Base-by-base conservation (phyloP, 2,113 vertebrate species). In the Elaphurus davidianus region DNA sequence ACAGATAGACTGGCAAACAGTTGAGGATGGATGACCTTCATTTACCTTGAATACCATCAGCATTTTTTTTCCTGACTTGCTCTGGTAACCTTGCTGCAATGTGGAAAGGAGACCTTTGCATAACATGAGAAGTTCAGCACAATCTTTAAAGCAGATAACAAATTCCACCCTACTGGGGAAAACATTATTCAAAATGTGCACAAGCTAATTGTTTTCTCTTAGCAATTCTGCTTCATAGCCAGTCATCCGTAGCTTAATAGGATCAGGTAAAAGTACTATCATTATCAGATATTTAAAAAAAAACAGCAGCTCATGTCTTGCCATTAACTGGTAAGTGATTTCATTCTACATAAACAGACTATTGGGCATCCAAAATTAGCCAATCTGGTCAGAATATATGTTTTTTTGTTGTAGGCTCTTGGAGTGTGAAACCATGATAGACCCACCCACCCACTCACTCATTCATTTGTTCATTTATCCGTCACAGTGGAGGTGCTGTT, bases 301-400 rank as follows among this genome's bases (percentile, higher is more conserved):
- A 47, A 54, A 55, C 76, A 28, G 76, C 14, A 59, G 47, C 6
- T 60, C n/a, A 0, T 36, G 13, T 36, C 15, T 91, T 59, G 88
- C 21, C n/a, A 52, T 87, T 84, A 96, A 21, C 27, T 90, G 45
- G 30, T 47, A 90, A 91, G 33, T 36, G 47, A 57, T 84, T 95
- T 94, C 17, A 30, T 62, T 96, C 94, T 92, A 40, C 21, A 23
- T 64, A 57, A 92, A 87, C 23, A 86, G 64, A 76, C 28, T 54
- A 19, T 2, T 33, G 33, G 23, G 3, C 40, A 43, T 43, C 27
- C 47, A 43, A 9, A 28, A 23, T 76, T 71, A 79, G 10, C 7
- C 17, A 64, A 5, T 55, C n/a, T 52, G 4, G 91, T 87, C 21
- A 74, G 45, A 87, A 89, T 43, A 23, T 7, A 16, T 33, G 82